A percentile compares a stretch with the other conserved stretches of the same genome.
Evolutionary conservation across 2,113 vertebrate genomes (phyloP).

Genomic region (Octodon degus): DNA sequence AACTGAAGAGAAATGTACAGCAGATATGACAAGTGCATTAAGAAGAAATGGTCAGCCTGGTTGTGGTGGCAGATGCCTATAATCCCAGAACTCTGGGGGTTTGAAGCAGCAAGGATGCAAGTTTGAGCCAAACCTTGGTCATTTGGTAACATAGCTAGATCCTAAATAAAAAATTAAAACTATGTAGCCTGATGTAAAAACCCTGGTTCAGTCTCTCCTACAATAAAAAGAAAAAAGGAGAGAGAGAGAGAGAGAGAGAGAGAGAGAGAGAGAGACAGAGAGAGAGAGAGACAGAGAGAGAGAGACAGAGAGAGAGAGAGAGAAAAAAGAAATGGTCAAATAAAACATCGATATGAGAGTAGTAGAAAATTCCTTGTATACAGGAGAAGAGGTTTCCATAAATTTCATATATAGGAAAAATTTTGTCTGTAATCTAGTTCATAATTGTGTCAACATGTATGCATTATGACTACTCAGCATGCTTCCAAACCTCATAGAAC

Average conservation of each 20-base stretch:
- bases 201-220: not conserved
- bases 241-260: fast-evolving
- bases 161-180: not conserved
- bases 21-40: not conserved
- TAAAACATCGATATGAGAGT: not conserved
- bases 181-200: not conserved
- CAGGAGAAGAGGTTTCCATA: not conserved
- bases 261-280: too few species aligned
- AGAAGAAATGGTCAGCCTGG: not conserved
- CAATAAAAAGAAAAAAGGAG: not conserved
- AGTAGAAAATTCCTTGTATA: not conserved
- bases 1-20: not conserved
- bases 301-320: too few species aligned
- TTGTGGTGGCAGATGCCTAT: not conserved
- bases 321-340: not conserved
- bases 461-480: not conserved
- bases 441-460: not conserved
- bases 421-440: not conserved
- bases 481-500: not conserved
- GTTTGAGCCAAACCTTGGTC: not conserved
- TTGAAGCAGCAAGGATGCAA: not conserved
- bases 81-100: not conserved
- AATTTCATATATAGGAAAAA: not conserved
- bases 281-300: not conserved
- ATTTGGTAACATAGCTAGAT: not conserved